Percentiles rank a stretch among this genome's conserved stretches.
phyloP scores from a whole-genome alignment of 2,113 vertebrate genomes.

The Nothobranchius kuhntae region DNA sequence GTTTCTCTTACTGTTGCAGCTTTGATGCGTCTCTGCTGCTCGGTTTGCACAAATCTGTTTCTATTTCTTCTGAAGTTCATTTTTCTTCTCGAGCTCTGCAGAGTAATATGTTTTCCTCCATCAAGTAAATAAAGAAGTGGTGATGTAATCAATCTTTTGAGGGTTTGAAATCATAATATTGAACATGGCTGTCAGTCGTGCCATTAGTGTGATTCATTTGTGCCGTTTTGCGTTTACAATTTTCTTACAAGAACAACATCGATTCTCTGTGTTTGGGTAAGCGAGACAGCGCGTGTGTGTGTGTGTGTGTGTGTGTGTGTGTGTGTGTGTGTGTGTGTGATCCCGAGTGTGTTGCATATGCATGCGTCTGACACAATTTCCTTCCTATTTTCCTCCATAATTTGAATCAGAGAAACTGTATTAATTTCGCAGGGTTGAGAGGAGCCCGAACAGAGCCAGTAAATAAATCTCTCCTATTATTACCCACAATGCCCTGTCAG shows the following conservation, averaged over 20 bases:
- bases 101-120: conserved; percentile 67
- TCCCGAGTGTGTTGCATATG: conserved; percentile 61
- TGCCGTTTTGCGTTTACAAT: conserved; percentile 82
- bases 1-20: conserved; percentile 4
- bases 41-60: conserved; percentile 38
- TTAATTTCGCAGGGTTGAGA: conserved; percentile 77
- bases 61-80: conserved; percentile 50
- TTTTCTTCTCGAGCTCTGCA: conserved; percentile 62
- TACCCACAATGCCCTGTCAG: conserved; percentile 79
- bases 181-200: conserved; percentile 81
- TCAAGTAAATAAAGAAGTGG: conserved; percentile 79
- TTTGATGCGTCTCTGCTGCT: conserved; percentile 31
- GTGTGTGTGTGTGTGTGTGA: conserved; percentile 32
- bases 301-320: conserved; percentile 53
- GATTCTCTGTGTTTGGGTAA: conserved; percentile 65
- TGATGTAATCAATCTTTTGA: conserved; percentile 83
- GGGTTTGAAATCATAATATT: conserved; percentile 83
- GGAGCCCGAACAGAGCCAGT: conserved; percentile 65
- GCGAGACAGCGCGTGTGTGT: conserved; percentile 30
- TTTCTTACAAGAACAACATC: conserved; percentile 81
- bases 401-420: conserved; percentile 81
- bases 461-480: conserved; percentile 83
- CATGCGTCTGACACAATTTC: conserved; percentile 78
- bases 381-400: conserved; percentile 80
- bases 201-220: conserved; percentile 85